phyloP scores from a whole-genome alignment of 2,888 invertebrate species.

The Hydraecia micacea region DNA sequence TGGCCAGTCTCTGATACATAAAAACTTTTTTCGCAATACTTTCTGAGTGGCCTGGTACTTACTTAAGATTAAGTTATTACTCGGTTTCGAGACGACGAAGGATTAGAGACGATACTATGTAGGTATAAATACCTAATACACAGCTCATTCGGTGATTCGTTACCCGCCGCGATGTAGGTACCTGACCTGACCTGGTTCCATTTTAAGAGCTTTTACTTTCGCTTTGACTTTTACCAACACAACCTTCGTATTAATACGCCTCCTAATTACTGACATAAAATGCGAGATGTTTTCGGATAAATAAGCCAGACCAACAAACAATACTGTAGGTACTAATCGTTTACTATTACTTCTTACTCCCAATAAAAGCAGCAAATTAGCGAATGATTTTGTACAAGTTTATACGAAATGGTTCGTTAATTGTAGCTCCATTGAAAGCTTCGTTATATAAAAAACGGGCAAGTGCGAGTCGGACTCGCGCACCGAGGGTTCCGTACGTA shows the following conservation, averaged over 20 bases:
- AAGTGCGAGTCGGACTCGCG: too few species aligned
- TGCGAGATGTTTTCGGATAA: constrained; percentile 8
- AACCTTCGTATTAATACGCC: constrained; percentile 32
- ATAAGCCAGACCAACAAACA: not conserved
- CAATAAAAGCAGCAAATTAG: not conserved
- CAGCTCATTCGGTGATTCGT: constrained; percentile 40
- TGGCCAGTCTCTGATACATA: too few species aligned
- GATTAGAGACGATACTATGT: too few species aligned
- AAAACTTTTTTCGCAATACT: too few species aligned
- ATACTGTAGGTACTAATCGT: not conserved
- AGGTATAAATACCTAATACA: not conserved
- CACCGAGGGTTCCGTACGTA: too few species aligned
- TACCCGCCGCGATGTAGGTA: constrained; percentile 18
- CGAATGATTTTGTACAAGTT: too few species aligned
- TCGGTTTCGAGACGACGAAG: too few species aligned
- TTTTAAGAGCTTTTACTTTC: constrained; percentile 52
- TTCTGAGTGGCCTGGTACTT: too few species aligned
- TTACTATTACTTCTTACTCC: not conserved
- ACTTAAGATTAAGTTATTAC: too few species aligned
- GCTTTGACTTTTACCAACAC: constrained; percentile 24
- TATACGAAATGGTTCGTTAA: not conserved
- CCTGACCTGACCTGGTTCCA: constrained; percentile 57
- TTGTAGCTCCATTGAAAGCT: not conserved
- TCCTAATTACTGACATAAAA: constrained; percentile 31
- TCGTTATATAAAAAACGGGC: too few species aligned